Evolutionary conservation across 1,140 invertebrate species (phyloP).

Genomic region (Macrocentrus cingulum): DNA sequence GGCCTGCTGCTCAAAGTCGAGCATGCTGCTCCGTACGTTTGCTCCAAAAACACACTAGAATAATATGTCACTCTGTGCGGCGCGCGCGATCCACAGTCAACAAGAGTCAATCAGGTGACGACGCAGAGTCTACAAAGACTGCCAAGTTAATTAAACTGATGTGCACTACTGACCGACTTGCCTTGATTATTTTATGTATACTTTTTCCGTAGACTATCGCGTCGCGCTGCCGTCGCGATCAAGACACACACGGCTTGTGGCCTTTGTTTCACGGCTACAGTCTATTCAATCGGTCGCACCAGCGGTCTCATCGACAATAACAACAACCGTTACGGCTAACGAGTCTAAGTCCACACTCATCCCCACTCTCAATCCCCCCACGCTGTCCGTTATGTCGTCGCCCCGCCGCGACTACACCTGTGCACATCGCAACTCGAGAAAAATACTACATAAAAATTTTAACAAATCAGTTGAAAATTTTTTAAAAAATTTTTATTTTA

Average conservation of each 20-base stretch:
- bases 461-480: background rate
- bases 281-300: conserved; percentile 24
- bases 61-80: too few species aligned
- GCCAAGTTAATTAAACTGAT: too few species aligned
- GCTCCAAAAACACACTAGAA: too few species aligned
- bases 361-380: background rate
- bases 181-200: too few species aligned
- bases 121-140: too few species aligned
- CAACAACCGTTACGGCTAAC: conserved; percentile 26
- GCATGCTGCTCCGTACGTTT: too few species aligned
- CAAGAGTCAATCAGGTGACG: too few species aligned
- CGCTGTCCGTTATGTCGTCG: conserved; percentile 14
- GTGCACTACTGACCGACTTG: conserved; percentile 7
- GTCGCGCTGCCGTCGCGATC: background rate
- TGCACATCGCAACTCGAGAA: conserved; percentile 11
- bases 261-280: conserved; percentile 15
- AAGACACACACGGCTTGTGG: background rate
- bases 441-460: background rate
- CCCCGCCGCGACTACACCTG: conserved; percentile 4
- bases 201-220: too few species aligned
- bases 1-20: conserved; percentile 46
- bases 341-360: conserved; percentile 4
- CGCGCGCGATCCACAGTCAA: too few species aligned
- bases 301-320: conserved; percentile 20
- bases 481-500: background rate